phyloP scores from a whole-genome alignment of 2,888 invertebrate genomes.

The Eucera pruinosa region DNA sequence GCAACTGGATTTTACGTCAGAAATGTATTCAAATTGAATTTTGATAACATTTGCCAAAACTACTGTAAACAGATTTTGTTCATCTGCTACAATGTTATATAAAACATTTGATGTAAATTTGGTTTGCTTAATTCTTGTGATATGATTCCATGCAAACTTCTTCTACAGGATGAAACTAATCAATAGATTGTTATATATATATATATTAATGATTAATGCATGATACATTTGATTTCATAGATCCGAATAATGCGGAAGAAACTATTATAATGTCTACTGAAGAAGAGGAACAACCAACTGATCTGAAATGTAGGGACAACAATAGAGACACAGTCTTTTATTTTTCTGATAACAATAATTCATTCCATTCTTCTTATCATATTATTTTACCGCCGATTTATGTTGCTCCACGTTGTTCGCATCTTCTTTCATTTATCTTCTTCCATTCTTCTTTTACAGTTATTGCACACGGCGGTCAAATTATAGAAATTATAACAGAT shows the following conservation, averaged over 20 bases:
- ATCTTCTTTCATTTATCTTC: conserved; percentile 29
- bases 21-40: too few species aligned
- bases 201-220: neutral
- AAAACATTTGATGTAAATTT: too few species aligned
- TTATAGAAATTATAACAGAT: conserved; percentile 78
- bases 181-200: too few species aligned
- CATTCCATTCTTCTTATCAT: neutral
- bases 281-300: conserved; percentile 40
- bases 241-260: conserved; percentile 29
- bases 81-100: too few species aligned
- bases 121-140: too few species aligned
- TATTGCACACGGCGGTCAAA: conserved; percentile 73
- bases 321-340: neutral
- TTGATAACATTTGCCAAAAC: too few species aligned
- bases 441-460: conserved; percentile 66
- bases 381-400: neutral
- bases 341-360: neutral
- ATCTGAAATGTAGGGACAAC: conserved; percentile 43
- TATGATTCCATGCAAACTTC: too few species aligned
- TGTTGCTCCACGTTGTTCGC: neutral
- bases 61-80: too few species aligned
- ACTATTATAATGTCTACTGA: conserved; percentile 43
- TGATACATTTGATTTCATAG: conserved; percentile 33
- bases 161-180: too few species aligned
- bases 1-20: too few species aligned